Evolutionary conservation across 2,797 vertebrate genomes (phyloP).

Genomic region (Cynodonichthys magdalenae): DNA sequence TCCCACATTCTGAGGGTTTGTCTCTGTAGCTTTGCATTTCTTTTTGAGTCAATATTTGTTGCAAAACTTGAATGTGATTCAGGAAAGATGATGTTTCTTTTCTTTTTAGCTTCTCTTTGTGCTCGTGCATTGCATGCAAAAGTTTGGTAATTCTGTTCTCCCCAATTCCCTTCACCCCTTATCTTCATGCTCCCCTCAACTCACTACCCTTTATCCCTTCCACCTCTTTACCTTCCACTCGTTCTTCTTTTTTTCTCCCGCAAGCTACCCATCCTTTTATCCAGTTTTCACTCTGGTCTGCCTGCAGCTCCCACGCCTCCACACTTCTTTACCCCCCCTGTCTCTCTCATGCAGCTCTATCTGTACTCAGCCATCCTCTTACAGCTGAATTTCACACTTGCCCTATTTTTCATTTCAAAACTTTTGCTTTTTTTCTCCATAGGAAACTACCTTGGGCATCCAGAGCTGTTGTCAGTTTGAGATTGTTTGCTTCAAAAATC

Average conservation of each 20-base stretch:
- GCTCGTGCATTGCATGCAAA: constrained; percentile 48
- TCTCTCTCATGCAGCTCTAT: constrained; percentile 12
- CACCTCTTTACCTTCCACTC: constrained; percentile 29
- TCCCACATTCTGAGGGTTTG: no score
- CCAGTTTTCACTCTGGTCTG: constrained; percentile 27
- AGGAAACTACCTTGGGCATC: constrained; percentile 6
- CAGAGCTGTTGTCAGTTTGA: constrained; percentile 4
- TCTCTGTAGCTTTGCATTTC: background rate
- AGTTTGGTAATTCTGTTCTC: constrained; percentile 59
- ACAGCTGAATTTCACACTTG: constrained; percentile 23
- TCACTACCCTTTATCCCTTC: constrained; percentile 44
- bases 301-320: background rate
- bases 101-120: constrained; percentile 42
- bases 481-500: constrained; percentile 11
- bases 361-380: constrained; percentile 26
- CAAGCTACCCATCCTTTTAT: constrained; percentile 37
- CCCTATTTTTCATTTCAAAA: constrained; percentile 32
- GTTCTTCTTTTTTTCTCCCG: constrained; percentile 8
- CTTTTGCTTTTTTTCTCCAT: constrained; percentile 8
- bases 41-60: constrained; percentile 6
- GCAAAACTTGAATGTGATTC: background rate
- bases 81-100: constrained; percentile 7
- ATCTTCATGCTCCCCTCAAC: constrained; percentile 37
- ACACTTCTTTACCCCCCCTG: background rate
- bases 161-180: constrained; percentile 39